Evolutionary conservation across 2,113 vertebrate species (phyloP).

Genomic region (Pontoporia blainvillei): DNA sequence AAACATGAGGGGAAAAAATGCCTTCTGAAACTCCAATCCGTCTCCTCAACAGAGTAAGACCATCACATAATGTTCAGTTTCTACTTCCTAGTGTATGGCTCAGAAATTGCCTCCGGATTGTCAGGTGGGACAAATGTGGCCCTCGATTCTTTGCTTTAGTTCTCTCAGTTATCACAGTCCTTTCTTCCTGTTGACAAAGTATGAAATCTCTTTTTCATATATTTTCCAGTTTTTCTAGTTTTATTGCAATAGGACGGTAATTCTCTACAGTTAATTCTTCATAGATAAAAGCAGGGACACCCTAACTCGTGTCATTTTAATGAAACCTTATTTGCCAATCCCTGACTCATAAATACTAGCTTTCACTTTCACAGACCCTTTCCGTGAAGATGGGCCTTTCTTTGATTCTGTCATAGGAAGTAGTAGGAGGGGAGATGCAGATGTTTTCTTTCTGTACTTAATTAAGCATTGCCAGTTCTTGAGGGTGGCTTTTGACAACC

Average conservation of each 20-base stretch:
- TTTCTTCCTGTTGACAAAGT: not conserved
- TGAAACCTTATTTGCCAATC: not conserved
- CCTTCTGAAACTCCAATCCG: not conserved
- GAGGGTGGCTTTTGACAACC: not conserved
- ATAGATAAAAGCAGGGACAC: not conserved
- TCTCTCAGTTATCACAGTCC: not conserved
- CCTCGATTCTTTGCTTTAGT: not conserved
- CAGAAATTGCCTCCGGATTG: too few species aligned
- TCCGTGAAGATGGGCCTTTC: not conserved
- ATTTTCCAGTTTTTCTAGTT: not conserved
- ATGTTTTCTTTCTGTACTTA: not conserved
- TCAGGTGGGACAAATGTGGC: not conserved
- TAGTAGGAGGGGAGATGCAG: not conserved
- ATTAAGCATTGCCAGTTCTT: not conserved
- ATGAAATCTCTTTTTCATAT: not conserved
- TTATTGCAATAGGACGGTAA: not conserved
- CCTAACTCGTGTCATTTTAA: not conserved
- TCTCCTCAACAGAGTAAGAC: not conserved
- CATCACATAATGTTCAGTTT: not conserved
- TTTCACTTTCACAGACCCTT: not conserved
- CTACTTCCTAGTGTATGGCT: accelerated
- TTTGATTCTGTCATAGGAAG: not conserved
- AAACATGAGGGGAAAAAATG: not conserved
- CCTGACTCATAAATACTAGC: not conserved
- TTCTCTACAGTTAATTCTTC: not conserved